Evolutionary conservation across 2,113 vertebrate species (phyloP).

Genomic region (Rhombomys opimus): DNA sequence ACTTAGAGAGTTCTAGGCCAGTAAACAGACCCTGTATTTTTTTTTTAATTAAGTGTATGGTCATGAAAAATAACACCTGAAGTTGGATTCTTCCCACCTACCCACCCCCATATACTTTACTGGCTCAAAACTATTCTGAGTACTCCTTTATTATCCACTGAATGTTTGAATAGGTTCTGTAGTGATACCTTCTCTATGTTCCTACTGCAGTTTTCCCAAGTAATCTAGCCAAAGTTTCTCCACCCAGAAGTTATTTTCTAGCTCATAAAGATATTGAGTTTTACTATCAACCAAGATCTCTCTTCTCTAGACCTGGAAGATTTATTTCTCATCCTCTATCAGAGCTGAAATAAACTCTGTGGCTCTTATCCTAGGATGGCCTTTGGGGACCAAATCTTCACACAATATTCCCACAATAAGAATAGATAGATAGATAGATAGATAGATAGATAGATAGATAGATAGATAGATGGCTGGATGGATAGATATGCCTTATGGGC

Average conservation of each 20-base stretch:
- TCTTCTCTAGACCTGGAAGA: not conserved
- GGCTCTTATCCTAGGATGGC: not conserved
- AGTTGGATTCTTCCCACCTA: not conserved
- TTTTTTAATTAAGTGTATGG: not conserved
- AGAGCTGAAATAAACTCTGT: slow-evolving; percentile 16
- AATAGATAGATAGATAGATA: not conserved
- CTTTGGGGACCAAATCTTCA: slow-evolving; percentile 24
- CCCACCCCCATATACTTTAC: not conserved
- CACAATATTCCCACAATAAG: not conserved
- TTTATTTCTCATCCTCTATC: not conserved
- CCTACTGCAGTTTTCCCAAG: not conserved
- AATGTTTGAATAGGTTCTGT: not conserved
- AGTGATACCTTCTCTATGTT: not conserved
- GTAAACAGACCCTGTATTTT: not conserved
- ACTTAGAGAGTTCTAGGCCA: not conserved
- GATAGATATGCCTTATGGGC: not conserved
- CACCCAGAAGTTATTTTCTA: slow-evolving; percentile 29
- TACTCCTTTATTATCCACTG: slow-evolving; percentile 8
- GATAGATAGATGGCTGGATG: not conserved
- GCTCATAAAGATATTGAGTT: slow-evolving; percentile 40
- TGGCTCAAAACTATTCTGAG: slow-evolving; percentile 5
- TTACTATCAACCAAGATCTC: not conserved
- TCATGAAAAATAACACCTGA: not conserved
- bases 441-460: not conserved
- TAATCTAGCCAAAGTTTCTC: slow-evolving; percentile 31